These are phyloP conservation scores for Oikopleura albicans DNA, from an alignment of 23 tunicate genomes.

Conservation along the genomic window DNA sequence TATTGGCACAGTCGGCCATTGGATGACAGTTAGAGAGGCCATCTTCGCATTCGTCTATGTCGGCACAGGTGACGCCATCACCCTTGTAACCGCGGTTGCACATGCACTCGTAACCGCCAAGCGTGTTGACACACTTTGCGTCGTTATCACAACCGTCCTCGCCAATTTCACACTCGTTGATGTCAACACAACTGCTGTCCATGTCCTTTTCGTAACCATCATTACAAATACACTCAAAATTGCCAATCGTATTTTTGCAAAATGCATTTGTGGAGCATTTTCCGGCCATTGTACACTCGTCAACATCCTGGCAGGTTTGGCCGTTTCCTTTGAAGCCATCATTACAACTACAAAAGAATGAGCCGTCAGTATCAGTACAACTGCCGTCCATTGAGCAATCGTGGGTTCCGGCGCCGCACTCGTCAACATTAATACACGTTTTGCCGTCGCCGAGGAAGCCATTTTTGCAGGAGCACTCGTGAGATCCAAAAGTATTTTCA, in stretches of 20 bases:
- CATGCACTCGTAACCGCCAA: conserved; percentile 13
- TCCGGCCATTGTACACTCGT: background rate
- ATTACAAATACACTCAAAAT: conserved; percentile 18
- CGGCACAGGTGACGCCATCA: conserved; percentile 14
- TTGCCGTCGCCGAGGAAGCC: background rate
- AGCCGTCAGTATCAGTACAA: background rate
- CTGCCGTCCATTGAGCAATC: background rate
- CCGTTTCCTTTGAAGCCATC: conserved; percentile 7
- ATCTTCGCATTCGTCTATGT: background rate
- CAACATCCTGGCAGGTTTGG: background rate
- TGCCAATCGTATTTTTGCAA: conserved; percentile 5
- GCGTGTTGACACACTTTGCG: conserved; percentile 19
- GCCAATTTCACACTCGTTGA: background rate
- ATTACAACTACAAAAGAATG: conserved; percentile 16
- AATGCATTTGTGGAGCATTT: conserved; percentile 12
- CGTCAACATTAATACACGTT: background rate
- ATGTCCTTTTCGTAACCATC: background rate
- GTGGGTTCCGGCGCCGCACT: background rate
- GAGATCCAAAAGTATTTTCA: background rate
- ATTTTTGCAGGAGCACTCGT: background rate
- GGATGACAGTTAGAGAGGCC: background rate
- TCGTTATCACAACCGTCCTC: background rate
- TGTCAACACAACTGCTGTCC: background rate
- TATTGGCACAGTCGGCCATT: conserved; percentile 16
- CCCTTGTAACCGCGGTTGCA: conserved; percentile 25